Evolutionary conservation across 2,113 vertebrate genomes (phyloP).

Genomic region (Polypterus senegalus): DNA sequence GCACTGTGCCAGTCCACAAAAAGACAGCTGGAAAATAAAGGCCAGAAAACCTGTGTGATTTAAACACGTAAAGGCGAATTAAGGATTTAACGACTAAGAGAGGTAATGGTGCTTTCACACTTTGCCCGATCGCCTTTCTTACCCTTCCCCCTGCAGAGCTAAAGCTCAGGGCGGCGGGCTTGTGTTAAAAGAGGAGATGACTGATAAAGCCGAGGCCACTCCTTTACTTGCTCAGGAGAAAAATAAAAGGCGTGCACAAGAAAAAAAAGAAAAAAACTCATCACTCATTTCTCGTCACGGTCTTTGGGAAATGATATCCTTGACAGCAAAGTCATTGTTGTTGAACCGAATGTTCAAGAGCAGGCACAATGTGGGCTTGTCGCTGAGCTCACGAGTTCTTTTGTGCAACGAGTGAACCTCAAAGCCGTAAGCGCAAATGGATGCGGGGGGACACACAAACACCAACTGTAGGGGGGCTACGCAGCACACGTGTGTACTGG

Average conservation of each 20-base stretch:
- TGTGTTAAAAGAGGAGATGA: background rate
- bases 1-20: no score
- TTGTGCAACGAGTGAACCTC: no score
- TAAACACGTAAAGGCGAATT: background rate
- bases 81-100: background rate
- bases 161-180: background rate
- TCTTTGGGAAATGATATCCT: background rate
- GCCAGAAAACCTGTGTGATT: background rate
- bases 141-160: background rate
- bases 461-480: no score
- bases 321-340: background rate
- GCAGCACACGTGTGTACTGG: background rate
- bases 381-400: no score
- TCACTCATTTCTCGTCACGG: constrained; percentile 1
- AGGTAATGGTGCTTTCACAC: background rate
- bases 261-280: background rate
- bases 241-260: constrained; percentile 18
- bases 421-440: no score
- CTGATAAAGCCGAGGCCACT: background rate
- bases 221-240: constrained; percentile 14
- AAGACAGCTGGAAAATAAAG: no score
- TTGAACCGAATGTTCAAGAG: background rate
- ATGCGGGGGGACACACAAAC: no score
- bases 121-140: background rate
- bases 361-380: no score